These are phyloP conservation scores for Lagodon rhomboides DNA, from an alignment of 2,797 vertebrate species.

Conservation along the genomic window DNA sequence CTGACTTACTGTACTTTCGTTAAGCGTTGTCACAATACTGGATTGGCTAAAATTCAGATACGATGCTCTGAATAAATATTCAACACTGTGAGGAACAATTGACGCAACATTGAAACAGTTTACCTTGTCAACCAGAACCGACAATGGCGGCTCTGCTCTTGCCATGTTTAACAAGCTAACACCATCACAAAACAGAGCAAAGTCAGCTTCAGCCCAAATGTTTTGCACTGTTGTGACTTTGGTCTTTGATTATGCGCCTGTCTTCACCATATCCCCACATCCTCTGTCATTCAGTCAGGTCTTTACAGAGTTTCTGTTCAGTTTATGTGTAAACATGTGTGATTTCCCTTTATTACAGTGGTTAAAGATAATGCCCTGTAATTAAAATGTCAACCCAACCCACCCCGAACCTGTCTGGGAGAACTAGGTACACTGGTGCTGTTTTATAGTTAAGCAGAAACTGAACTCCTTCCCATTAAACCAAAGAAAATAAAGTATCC, in stretches of 20 bases:
- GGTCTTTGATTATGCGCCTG: not conserved
- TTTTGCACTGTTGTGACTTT: not conserved
- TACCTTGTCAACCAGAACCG: too few species aligned
- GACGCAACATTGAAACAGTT: too few species aligned
- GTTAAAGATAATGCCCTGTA: not conserved
- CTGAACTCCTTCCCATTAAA: conserved; percentile 3
- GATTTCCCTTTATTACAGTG: not conserved
- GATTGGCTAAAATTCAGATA: too few species aligned
- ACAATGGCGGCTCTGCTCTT: too few species aligned
- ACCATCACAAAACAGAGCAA: too few species aligned
- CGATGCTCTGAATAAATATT: too few species aligned
- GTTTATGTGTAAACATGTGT: conserved; percentile 3
- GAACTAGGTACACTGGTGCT: not conserved
- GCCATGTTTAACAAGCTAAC: too few species aligned
- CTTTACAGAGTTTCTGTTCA: not conserved
- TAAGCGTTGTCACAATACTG: too few species aligned
- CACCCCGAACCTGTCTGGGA: not conserved
- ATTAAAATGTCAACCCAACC: conserved; percentile 4
- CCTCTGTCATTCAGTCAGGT: not conserved
- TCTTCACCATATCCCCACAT: not conserved
- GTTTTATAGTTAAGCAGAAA: not conserved
- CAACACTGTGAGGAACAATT: too few species aligned
- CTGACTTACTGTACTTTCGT: too few species aligned
- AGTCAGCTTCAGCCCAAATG: conserved; percentile 3
- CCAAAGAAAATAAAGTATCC: not conserved